Base-by-base conservation (phyloP, 2,888 invertebrate genomes). In the Pandemis heparana region DNA sequence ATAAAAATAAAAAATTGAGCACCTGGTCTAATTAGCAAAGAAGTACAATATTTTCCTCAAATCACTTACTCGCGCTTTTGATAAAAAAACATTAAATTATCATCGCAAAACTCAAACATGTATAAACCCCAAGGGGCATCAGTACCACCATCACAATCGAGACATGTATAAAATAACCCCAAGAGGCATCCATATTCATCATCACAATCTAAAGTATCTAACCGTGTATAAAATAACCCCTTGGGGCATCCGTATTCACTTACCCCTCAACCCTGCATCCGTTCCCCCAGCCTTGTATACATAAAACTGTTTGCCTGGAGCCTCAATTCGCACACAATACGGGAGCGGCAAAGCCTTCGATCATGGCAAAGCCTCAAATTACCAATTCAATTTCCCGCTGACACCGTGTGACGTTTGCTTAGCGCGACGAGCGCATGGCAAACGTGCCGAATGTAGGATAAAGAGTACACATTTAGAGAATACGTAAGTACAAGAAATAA, bases 281-380 rank as follows among this genome's bases (percentile, higher is more conserved):
- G 43, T 51, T 62, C 16, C 56, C 23, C 18, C 59, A 16, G 5
- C 56, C 51, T 16, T 18, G 56, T 59, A 46, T 43, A 43, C 61
- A 70, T 14, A 41, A 60, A 56, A 12, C 38, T 18, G 51, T 65
- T 61, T 67, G 66, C 41, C 6, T 23, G 61, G n/a, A 41, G 39
- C 51, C 59, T 56, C 53, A 67, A 61, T 62, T 61, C 66, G 53
- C 71, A 71, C 65, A 60, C 63, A 62, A 62, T 39, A 62, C 48
- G 38, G 38, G 61, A 18, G 56, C 70, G 51, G 72, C 67, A 68
- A 72, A 68, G 62, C 67, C 67, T 63, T 72, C 62, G 65, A 72
- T 72, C 62, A 67, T 46, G 48, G 4, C 14, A 38, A 18, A 41
- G n/a, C 39, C 70, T 74, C 64, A 60, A 70, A 74, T 69, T 65